Base-by-base conservation (phyloP, 1,140 invertebrate species). In the Anastrepha obliqua region DNA sequence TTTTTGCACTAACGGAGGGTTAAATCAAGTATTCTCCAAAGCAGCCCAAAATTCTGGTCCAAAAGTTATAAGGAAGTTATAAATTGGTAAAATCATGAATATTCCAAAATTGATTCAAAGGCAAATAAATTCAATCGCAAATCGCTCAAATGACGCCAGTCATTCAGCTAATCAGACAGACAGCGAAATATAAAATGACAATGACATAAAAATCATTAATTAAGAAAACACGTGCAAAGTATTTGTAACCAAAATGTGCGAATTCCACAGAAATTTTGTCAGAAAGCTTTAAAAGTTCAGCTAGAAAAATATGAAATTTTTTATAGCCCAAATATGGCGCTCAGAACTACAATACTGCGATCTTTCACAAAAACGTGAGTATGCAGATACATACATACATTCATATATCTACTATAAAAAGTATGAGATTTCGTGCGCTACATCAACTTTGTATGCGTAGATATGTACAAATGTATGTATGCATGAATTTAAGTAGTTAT, bases 131-230 rank as follows among this genome's bases (percentile, higher is more conserved):
- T 29, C 29, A 29, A 29, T 29, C 29, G 29, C 29, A 29, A 29
- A 29, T 29, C 29, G 29, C 29, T 29, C 29, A 29, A 29, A 29
- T 29, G 29, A 29, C 29, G 29, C 29, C 29, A 29, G 29, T 29
- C 29, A 29, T 29, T 29, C 29, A 29, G 29, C 29, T 29, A 29
- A 29, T 11, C 51, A 11, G 11, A 55, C 51, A 55, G 51, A 6
- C 11, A 55, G 51, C 39, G 64, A 67, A 67, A 67, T n/a, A 42
- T 74, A 39, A 74, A 74, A 15, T 74, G 67, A 47, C 13, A 74
- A 44, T 44, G 7, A 44, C 0, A 67, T 39, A 1, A 20, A 39
- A 67, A 67, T 42, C 8, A 8, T 67, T 11, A 67, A 42, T 42
- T 39, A 67, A 67, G 20, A 67, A 67, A 67, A 20, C 65, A 67